These are phyloP conservation scores for Craseonycteris thonglongyai DNA, from an alignment of 2,113 vertebrate species.

Conservation along the genomic window DNA sequence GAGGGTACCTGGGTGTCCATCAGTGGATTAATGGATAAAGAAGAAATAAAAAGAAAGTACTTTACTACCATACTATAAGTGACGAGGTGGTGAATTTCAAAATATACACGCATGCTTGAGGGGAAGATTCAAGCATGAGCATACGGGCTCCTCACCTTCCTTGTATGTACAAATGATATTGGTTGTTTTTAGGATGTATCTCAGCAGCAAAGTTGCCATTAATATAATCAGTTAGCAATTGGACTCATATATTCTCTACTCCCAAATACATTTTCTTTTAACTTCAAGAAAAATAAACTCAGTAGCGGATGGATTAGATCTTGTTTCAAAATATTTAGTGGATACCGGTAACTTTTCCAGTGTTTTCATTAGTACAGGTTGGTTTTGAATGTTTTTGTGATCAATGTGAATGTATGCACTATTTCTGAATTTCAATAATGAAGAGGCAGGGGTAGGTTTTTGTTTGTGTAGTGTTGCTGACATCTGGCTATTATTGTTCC, in stretches of 20 bases:
- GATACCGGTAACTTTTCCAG: not conserved
- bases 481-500: not conserved
- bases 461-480: not conserved
- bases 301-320: not conserved
- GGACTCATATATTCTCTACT: not conserved
- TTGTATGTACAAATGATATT: not conserved
- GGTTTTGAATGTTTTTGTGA: not conserved
- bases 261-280: not conserved
- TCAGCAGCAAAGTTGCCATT: not conserved
- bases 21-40: too few species aligned
- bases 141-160: not conserved
- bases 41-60: not conserved
- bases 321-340: constrained; percentile 47
- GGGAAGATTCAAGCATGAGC: not conserved
- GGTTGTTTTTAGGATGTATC: not conserved
- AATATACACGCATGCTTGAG: not conserved
- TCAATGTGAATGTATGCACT: constrained; percentile 8
- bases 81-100: not conserved
- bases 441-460: not conserved
- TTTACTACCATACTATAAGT: not conserved
- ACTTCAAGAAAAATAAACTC: not conserved
- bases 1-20: too few species aligned
- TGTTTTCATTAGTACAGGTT: not conserved
- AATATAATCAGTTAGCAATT: not conserved
- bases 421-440: not conserved